Base-by-base conservation (phyloP, 2,888 invertebrate species). In the Hemicrepidius hirtus region DNA sequence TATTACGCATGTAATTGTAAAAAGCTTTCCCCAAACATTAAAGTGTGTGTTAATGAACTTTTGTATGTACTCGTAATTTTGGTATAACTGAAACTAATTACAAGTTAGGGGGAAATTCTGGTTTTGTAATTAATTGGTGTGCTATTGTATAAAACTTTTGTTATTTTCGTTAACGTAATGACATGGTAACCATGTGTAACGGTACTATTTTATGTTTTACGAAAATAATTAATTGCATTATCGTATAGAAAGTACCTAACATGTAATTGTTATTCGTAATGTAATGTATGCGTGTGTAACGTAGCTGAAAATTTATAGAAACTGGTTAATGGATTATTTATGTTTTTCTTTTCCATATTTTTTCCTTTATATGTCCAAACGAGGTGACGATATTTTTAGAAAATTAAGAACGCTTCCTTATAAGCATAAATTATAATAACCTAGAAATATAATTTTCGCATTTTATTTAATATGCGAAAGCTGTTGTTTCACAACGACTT, bases 191-290 rank as follows among this genome's bases (percentile, higher is more conserved):
- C 21, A 63, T 49, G 63, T 63, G 24, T 63, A 63, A 63, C 63
- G 32, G 13, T 53, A 12, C 3, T 24, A n/a, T 13, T 24, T 50
- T 53, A 53, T 32, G 21, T 49, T 32, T 63, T 62, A 10, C 13
- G 20, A 49, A 63, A 63, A 63, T 63, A 63, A 63, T 63, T 63
- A 49, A 63, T 53, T 28, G 32, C 32, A 63, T 28, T 49, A 46
- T 32, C 18, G 32, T 13, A 13, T 63, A 63, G 63, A 63, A 63
- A 63, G 63, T 63, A 63, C n/a, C n/a, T n/a, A n/a, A n/a, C 7
- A n/a, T 5, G 13, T 53, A 53, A 32, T 49, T n/a, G 10, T n/a
- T n/a, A 49, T 20, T 21, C 12, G 18, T 49, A 49, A 21, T 21
- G 12, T 49, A 49, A 46, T 46, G 7, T 46, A 46, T 46, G 49